These are phyloP conservation scores for Heliconius hewitsoni DNA, from an alignment of 1,140 invertebrate species.

Conservation along the genomic window DNA sequence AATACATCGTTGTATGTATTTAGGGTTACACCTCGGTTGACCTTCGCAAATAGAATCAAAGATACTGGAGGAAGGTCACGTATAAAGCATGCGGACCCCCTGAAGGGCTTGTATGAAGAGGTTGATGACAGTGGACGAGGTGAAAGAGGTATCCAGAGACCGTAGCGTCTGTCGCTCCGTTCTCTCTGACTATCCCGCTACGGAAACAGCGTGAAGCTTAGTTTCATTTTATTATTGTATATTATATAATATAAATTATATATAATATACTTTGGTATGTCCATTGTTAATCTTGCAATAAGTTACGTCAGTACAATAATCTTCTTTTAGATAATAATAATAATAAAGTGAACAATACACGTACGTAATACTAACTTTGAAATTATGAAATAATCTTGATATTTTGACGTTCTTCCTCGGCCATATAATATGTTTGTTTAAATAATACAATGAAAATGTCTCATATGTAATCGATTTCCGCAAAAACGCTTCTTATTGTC, in stretches of 20 bases:
- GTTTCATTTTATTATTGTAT: too few species aligned
- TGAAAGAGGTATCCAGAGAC: too few species aligned
- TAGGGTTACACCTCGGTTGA: too few species aligned
- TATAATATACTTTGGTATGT: background rate
- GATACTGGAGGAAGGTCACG: too few species aligned
- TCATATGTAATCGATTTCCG: background rate
- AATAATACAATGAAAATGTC: background rate
- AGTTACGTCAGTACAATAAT: background rate
- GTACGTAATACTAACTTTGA: background rate
- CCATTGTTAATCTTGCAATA: background rate
- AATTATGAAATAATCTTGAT: background rate
- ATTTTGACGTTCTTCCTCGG: background rate
- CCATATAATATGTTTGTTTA: background rate
- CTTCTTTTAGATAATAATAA: constrained; percentile 2
- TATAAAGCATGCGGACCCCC: too few species aligned
- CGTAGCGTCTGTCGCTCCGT: too few species aligned
- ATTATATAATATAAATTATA: background rate
- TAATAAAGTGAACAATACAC: constrained; percentile 5
- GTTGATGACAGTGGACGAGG: too few species aligned
- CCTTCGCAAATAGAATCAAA: too few species aligned
- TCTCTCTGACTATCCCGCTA: too few species aligned
- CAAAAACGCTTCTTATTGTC: background rate
- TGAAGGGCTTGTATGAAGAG: too few species aligned
- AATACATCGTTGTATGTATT: too few species aligned
- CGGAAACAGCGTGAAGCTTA: too few species aligned